phyloP scores from a whole-genome alignment of 2,113 vertebrate species.

The Rhipidura dahli region DNA sequence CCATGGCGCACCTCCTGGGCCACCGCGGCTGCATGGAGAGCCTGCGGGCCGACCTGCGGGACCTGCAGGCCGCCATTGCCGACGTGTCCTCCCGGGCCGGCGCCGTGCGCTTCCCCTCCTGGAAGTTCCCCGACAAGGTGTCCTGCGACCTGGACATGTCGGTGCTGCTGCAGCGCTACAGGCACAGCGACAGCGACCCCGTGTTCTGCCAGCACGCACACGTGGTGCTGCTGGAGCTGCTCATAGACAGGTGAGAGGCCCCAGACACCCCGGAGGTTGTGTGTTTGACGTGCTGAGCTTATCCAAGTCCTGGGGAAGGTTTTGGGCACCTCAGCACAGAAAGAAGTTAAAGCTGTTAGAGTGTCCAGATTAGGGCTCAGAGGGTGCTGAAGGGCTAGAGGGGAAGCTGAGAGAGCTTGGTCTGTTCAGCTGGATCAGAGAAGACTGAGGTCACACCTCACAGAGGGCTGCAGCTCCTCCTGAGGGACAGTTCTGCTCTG shows the following conservation, averaged over 20 bases:
- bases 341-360: background rate
- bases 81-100: conserved; percentile 85
- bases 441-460: background rate
- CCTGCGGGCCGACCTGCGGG: conserved; percentile 85
- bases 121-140: conserved; percentile 90
- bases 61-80: conserved; percentile 85
- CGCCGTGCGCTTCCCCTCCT: conserved; percentile 80
- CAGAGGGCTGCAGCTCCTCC: background rate
- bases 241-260: conserved; percentile 87
- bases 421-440: background rate
- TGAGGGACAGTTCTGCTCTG: background rate
- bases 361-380: background rate
- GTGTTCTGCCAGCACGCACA: conserved; percentile 87
- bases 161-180: conserved; percentile 81
- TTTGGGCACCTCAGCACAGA: background rate
- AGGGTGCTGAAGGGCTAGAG: background rate
- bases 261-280: accelerated
- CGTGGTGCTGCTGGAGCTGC: conserved; percentile 85
- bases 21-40: conserved; percentile 84
- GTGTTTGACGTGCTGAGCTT: background rate
- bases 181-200: conserved; percentile 77
- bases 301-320: too few species aligned
- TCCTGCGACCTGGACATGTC: conserved; percentile 86
- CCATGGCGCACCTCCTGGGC: conserved; percentile 77
- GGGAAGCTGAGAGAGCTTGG: background rate